Base-by-base conservation (phyloP, 64 coral and sea anemone species). In the Trachythela sp. region DNA sequence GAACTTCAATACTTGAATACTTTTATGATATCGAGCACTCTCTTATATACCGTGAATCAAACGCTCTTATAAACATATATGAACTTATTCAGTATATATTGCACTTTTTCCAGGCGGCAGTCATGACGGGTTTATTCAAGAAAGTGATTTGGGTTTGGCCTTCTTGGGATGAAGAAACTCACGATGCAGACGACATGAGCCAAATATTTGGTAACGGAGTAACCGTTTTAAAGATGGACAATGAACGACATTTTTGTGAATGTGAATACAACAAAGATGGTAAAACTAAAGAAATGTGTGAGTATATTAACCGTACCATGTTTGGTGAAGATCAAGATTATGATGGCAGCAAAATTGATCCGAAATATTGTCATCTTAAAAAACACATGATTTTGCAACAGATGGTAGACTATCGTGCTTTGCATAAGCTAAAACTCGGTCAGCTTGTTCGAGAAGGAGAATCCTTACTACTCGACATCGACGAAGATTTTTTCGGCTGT, bases 61-160 rank as follows among this genome's bases (percentile, higher is more conserved):
- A n/a, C n/a, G n/a, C n/a, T n/a, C n/a, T n/a, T n/a, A n/a, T n/a
- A n/a, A n/a, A n/a, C n/a, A n/a, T n/a, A n/a, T n/a, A n/a, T n/a
- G n/a, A n/a, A n/a, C n/a, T n/a, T n/a, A n/a, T n/a, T n/a, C n/a
- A n/a, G n/a, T n/a, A n/a, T n/a, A n/a, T 80, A 6, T 35, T 80
- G 20, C 10, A 7, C 33, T 0, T 80, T 15, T 13, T 40, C 33
- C 30, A 80, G 75, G 75, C 75, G 0, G 75, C 75, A 14, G 75
- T 29, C 34, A 80, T 80, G 75, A 34, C 75, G 31, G 75, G 75
- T 35, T 39, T 80, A 22, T 80, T 80, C 20, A 80, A 80, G 75
- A 80, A 80, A 22, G 37, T 80, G 13, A 80, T 80, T 35, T 80
- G 75, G 75, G 75, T 80, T 10, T 80, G 75, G 75, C 75, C 75